These are phyloP conservation scores for Trachops cirrhosus DNA, from an alignment of 2,797 vertebrate genomes.

Conservation along the genomic window DNA sequence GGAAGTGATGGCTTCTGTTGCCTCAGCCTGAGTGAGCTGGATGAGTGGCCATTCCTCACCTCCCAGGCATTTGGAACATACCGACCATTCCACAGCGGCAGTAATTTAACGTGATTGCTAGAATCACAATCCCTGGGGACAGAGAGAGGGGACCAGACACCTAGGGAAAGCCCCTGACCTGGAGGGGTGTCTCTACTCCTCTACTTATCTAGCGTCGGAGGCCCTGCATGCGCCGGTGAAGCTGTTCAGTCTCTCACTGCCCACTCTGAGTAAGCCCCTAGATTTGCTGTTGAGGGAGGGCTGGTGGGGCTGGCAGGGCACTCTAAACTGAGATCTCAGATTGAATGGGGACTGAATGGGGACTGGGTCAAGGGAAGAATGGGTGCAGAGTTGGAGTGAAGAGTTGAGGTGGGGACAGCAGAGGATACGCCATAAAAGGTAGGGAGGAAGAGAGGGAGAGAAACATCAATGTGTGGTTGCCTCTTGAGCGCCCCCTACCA, in stretches of 20 bases:
- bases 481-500: too few species aligned
- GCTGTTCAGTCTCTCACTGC: neutral
- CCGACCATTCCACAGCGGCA: neutral
- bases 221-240: neutral
- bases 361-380: neutral
- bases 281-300: neutral
- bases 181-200: neutral
- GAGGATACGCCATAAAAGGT: neutral
- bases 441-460: too few species aligned
- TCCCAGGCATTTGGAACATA: constrained; percentile 2
- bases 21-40: neutral
- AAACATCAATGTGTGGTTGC: too few species aligned
- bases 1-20: neutral
- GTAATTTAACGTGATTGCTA: neutral
- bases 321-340: neutral
- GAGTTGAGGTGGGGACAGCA: neutral
- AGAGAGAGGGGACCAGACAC: neutral
- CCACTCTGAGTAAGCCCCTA: neutral
- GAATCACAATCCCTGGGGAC: neutral
- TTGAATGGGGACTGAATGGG: neutral
- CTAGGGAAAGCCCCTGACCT: neutral
- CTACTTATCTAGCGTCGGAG: neutral
- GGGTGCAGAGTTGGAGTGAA: neutral
- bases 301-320: neutral
- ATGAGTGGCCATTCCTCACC: neutral